Conservation (phyloP, 2,797 vertebrate species). For the Cirrhinus mrigala region DNA sequence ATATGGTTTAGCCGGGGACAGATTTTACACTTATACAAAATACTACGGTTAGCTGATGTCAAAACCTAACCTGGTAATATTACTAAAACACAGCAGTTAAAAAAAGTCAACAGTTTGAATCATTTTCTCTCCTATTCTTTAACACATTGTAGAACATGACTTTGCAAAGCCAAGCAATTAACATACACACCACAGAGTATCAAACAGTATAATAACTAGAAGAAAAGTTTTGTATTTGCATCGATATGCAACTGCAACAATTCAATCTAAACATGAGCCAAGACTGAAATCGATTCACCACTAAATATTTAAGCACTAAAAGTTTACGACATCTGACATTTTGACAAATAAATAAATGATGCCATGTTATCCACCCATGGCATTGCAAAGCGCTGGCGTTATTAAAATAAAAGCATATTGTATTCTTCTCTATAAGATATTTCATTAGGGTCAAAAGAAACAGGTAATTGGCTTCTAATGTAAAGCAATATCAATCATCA, state of each 20-base stretch:
- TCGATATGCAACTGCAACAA: background rate
- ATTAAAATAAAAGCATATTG: constrained; percentile 73
- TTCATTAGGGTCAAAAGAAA: constrained; percentile 73
- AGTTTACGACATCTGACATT: constrained; percentile 69
- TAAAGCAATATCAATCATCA: constrained; percentile 77
- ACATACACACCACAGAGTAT: background rate
- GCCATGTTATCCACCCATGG: constrained; percentile 59
- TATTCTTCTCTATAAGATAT: constrained; percentile 67
- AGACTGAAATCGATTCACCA: background rate
- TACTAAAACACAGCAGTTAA: background rate
- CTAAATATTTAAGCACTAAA: constrained; percentile 45
- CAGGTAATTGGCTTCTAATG: constrained; percentile 75
- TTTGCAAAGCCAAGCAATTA: background rate
- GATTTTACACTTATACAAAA: constrained; percentile 20
- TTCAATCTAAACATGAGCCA: background rate
- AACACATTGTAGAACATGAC: background rate
- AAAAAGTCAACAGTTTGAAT: background rate
- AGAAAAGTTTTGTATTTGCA: background rate
- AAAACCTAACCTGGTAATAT: background rate
- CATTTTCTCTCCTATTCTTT: background rate
- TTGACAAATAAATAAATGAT: constrained; percentile 79
- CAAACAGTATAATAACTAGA: background rate
- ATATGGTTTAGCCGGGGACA: constrained; percentile 26
- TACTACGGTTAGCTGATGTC: background rate
- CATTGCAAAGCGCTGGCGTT: constrained; percentile 72